Percentiles rank a stretch among this genome's conserved stretches.
phyloP scores from a whole-genome alignment of 1,140 invertebrate species.

The Heliothis virescens region DNA sequence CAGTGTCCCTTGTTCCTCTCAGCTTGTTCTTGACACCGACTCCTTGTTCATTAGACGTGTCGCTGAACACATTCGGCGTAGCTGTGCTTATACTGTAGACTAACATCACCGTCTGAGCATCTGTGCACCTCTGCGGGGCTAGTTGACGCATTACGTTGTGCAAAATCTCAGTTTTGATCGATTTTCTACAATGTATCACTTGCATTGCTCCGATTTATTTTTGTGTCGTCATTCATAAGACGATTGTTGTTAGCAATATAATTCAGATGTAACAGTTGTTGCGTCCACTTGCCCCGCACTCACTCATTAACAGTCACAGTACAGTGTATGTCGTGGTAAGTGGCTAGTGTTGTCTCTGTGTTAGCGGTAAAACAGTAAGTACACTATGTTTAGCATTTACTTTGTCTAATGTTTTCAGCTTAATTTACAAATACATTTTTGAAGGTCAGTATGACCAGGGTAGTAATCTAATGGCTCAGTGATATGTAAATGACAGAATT shows the following conservation, averaged over 20 bases:
- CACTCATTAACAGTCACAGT: not conserved
- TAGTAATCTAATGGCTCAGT: not conserved
- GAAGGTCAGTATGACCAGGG: no score
- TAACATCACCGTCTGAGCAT: slow-evolving; percentile 10
- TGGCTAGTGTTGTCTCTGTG: slow-evolving; percentile 14
- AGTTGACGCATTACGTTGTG: not conserved
- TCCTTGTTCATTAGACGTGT: not conserved
- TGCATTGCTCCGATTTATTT: no score
- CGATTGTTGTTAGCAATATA: no score
- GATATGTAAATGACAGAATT: not conserved
- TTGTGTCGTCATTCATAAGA: no score
- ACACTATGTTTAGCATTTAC: not conserved
- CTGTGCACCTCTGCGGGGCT: not conserved
- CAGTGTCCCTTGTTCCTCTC: not conserved
- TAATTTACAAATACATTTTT: slow-evolving; percentile 23
- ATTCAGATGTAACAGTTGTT: no score
- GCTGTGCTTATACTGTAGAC: not conserved
- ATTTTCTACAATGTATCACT: not conserved
- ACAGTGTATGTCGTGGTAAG: slow-evolving; percentile 1
- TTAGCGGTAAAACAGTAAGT: slow-evolving; percentile 20
- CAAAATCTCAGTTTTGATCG: not conserved
- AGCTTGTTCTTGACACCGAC: not conserved
- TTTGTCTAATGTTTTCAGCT: slow-evolving; percentile 3
- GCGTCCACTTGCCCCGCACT: not conserved
- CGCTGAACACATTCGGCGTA: not conserved